These are phyloP conservation scores for Notospermus geniculatus DNA, from an alignment of 1,140 invertebrate species.

Conservation along the genomic window DNA sequence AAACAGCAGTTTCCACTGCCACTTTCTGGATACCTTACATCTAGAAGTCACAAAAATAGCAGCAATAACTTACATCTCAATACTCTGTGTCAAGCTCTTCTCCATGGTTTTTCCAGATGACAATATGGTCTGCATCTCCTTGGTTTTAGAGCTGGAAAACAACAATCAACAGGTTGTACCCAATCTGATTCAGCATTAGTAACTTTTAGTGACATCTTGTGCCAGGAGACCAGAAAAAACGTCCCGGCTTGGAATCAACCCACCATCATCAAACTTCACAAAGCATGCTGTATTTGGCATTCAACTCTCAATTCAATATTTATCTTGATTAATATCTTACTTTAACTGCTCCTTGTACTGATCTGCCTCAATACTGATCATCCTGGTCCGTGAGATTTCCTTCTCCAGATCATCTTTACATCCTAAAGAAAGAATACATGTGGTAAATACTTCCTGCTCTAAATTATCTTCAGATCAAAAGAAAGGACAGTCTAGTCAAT, in stretches of 20 bases:
- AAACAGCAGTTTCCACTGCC: too few relatives aligned
- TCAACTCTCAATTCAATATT: too few relatives aligned
- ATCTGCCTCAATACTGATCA: conserved; percentile 23
- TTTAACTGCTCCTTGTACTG: conserved; percentile 28
- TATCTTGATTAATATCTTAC: conserved; percentile 15
- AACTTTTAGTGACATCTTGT: too few relatives aligned
- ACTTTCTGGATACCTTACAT: too few relatives aligned
- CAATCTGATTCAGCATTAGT: too few relatives aligned
- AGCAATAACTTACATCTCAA: conserved; percentile 1
- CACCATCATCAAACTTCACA: too few relatives aligned
- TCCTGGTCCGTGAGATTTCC: conserved; percentile 21
- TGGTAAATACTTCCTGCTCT: background rate
- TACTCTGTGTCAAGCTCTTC: conserved; percentile 3
- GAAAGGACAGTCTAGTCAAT: too few relatives aligned
- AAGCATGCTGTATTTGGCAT: too few relatives aligned
- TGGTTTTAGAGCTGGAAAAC: conserved; percentile 30
- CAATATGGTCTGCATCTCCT: conserved; percentile 28
- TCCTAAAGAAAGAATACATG: conserved; percentile 20
- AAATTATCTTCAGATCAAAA: too few relatives aligned
- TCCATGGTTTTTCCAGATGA: background rate
- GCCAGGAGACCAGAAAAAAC: too few relatives aligned
- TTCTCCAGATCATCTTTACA: conserved; percentile 26
- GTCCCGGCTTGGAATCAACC: too few relatives aligned
- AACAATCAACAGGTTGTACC: conserved; percentile 9
- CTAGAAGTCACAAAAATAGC: too few relatives aligned